Evolutionary conservation across 2,113 vertebrate genomes (phyloP), one percentile per base, ranked within the genome.

Genomic region (Tonatia bakeri): DNA sequence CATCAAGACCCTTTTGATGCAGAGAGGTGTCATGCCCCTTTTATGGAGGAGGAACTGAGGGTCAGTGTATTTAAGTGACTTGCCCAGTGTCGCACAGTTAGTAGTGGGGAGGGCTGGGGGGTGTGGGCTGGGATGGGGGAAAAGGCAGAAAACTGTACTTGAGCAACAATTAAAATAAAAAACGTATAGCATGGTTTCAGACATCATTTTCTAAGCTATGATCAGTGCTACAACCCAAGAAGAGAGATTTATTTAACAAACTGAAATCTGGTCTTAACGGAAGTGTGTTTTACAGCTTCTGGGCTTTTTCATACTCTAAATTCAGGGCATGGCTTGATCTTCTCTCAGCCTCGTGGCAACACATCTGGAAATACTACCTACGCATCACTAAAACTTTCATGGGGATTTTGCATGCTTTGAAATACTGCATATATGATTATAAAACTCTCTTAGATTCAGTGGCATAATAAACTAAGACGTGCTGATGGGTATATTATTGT

Each of bases 361-460:
- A 95, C 33, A 82, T 93, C 89, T 95, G 86, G 81, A 95, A 95
- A 76, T 87, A 81, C 38, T 80, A 28, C 85, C 38, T 83, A 28
- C 81, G 24, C 54, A 61, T 95, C 72, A 89, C 45, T 93, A 85
- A 94, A 94, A 89, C 88, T 79, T 92, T 40, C 24, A 84, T 84
- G 94, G 59, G 54, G 94, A 87, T 76, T 95, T 87, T 76, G 15
- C 11, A 0, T 50, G 45, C 65, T 89, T 95, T 87, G 70, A 80
- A 40, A 92, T 97, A 76, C 10, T 87, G 19, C 67, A 12, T 83
- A 43, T 64, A 40, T 81, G 38, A 65, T 87, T 88, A 80, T 92
- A 85, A 76, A 90, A 45, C 86, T 65, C 56, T 19, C 20, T 80
- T 84, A 33, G 36, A 70, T 76, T 92, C 59, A 87, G 22, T 69